A percentile compares a stretch with the other conserved stretches of the same genome.
Evolutionary conservation across 2,797 vertebrate species (phyloP).

Genomic region (Vipera latastei): DNA sequence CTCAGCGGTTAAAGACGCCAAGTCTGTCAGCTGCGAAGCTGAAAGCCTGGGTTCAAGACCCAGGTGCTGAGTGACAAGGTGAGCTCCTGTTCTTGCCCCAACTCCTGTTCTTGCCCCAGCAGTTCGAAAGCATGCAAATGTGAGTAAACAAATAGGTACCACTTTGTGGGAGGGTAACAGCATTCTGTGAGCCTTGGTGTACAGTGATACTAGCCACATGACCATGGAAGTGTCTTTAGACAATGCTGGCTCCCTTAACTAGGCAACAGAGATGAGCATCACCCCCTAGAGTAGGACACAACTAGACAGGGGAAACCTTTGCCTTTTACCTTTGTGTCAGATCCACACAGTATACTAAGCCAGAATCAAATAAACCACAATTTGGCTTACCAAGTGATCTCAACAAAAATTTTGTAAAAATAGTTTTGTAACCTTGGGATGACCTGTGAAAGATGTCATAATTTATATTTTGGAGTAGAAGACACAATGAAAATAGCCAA

Average conservation of each 20-base stretch:
- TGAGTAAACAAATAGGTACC: background rate
- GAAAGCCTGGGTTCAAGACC: background rate
- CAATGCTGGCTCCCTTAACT: background rate
- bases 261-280: background rate
- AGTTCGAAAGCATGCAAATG: background rate
- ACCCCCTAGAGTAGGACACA: background rate
- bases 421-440: background rate
- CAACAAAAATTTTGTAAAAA: background rate
- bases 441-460: background rate
- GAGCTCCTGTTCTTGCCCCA: background rate
- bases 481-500: background rate
- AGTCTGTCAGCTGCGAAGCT: background rate
- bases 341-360: background rate
- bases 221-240: background rate
- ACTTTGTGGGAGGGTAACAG: background rate
- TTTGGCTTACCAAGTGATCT: background rate
- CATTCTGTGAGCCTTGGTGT: background rate
- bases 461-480: background rate
- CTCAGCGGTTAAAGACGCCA: background rate
- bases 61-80: background rate
- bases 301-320: background rate
- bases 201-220: background rate
- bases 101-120: background rate
- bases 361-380: background rate
- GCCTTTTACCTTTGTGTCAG: background rate